Conservation (phyloP, 2,888 invertebrate species). For the Yponomeuta sedellus region DNA sequence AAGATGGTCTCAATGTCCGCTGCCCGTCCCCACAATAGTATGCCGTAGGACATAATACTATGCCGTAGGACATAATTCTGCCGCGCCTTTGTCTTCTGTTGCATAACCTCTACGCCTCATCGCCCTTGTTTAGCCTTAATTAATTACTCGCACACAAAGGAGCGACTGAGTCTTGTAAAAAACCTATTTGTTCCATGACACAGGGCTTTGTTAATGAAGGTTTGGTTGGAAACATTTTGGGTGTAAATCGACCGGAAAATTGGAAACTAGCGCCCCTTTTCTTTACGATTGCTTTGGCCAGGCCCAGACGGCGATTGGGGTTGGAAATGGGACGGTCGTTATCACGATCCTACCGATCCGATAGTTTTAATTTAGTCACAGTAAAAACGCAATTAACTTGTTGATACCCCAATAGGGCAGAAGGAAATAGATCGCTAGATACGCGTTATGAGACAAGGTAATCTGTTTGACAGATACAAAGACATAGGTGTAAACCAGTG, state of each 20-base stretch:
- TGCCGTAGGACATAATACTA: too few species aligned
- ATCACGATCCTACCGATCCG: background rate
- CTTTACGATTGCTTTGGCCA: background rate
- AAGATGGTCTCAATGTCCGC: too few species aligned
- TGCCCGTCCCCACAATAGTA: too few species aligned
- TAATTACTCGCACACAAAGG: conserved; percentile 55
- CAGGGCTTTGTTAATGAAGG: conserved; percentile 46
- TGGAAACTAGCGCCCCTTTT: conserved; percentile 45
- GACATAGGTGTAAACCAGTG: too few species aligned
- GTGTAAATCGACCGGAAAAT: conserved; percentile 72
- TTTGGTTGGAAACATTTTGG: conserved; percentile 44
- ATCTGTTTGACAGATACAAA: too few species aligned
- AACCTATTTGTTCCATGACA: conserved; percentile 58
- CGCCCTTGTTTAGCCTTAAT: conserved; percentile 72
- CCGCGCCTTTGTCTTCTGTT: too few species aligned
- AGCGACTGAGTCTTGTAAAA: conserved; percentile 12
- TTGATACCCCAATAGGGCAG: background rate
- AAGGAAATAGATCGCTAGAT: too few species aligned
- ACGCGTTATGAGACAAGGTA: too few species aligned
- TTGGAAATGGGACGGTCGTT: conserved; percentile 10
- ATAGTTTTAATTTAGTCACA: background rate
- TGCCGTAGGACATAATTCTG: too few species aligned
- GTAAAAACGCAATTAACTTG: background rate
- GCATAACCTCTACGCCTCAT: conserved; percentile 41
- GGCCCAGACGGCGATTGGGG: background rate